Evolutionary conservation across 2,888 invertebrate species (phyloP), one percentile per base, ranked within the genome.

Genomic region (Stenichneumon culpator): DNA sequence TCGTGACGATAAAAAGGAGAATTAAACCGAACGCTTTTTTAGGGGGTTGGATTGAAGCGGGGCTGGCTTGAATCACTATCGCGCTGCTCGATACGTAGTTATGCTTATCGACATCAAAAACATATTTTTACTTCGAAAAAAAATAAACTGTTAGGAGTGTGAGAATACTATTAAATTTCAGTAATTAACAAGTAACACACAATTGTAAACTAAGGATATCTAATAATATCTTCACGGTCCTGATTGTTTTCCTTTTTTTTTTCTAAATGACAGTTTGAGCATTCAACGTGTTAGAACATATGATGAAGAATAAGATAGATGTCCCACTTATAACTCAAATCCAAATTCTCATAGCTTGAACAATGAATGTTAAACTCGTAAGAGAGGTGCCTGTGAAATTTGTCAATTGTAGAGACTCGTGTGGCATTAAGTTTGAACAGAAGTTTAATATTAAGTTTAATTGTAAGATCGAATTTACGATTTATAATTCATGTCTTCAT

Each of bases 1-100:
- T 80, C 82, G 70, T 77, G 68, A 72, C 57, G 73, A 84, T 75
- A 68, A 74, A 82, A 79, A 52, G 82, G 22, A 65, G 36, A 73
- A 77, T 57, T 60, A 47, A 32, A 67, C 32, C 52, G 72, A 72
- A 77, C 54, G 74, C 54, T 54, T 44, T 60, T 25, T 25, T 25
- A 4, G 22, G 57, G 14, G 4, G 3, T 36, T 44, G 22, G 11
- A 25, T 28, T 25, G 22, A 70, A 74, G 11, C 44, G 79, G 75
- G 72, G 67, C 85, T 82, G 75, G 74, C 22, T 63, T 36, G 70
- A 47, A n/a, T 57, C 44, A 47, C 44, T 11, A n/a, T 74, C n/a
- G 63, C 44, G 39, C 22, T 63, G 44, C 19, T 52, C 44, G 14
- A 57, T 57, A 57, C 25, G 25, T 14, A 22, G 19, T 25, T 14